Evolutionary conservation across 2,113 vertebrate genomes (phyloP), one percentile per base, ranked within the genome.

Genomic region (Gasterosteus nipponicus): DNA sequence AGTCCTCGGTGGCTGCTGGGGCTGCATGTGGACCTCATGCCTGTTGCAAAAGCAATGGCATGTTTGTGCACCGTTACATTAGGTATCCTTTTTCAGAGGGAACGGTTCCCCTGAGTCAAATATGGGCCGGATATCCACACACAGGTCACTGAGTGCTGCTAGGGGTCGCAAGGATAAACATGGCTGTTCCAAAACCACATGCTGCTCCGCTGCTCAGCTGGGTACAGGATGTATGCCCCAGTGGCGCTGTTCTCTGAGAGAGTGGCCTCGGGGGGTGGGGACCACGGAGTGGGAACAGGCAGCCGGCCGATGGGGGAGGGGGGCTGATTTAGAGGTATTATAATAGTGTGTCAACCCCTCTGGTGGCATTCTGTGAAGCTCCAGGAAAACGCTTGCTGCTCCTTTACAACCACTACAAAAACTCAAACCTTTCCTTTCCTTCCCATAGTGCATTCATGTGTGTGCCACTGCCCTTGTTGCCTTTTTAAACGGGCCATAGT

Each of bases 31-130:
- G 88, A 91, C 96, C 96, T 95, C 95, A 95, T 95, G 95, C 96
- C 96, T 97, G 95, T 94, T 96, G 95, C 96, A 95, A 96, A 97
- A 99, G 96, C 96, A 97, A 96, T 26, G 94, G 92, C 92, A 75
- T 98, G 96, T 95, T 98, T 96, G 95, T 95, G 94, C 94, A 95
- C 94, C 93, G 96, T 97, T 98, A 99, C 97, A 98, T 94, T 95
- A 93, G 94, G 96, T 97, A 96, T 98, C 97, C 96, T 96, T 97
- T 99, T 99, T 97, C 97, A 98, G 95, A 95, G 94, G 95, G 89
- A 97, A 96, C 95, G 94, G 95, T 94, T 97, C 97, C 96, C 97
- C 93, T 86, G 96, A 95, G 97, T 95, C 96, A 95, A 93, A 96
- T 99, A 96, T 94, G 93, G 96, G 95, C 96, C 95, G 96, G 96